Evolutionary conservation across 2,797 vertebrate species (phyloP).

Genomic region (Melanotaenia trifasciata): DNA sequence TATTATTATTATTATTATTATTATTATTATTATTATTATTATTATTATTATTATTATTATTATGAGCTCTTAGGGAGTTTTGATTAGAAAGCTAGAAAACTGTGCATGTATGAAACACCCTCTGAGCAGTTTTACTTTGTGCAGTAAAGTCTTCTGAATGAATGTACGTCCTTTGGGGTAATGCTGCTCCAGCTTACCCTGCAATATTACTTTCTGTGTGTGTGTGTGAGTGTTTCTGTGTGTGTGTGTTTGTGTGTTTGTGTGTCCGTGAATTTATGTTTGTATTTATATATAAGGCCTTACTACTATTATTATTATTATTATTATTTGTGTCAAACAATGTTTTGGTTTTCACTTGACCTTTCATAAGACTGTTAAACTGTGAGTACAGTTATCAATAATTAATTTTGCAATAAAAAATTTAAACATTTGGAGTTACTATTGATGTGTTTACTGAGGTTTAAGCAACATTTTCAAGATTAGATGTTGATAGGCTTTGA

Average conservation of each 20-base stretch:
- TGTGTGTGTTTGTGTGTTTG: background rate
- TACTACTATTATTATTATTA: conserved; percentile 34
- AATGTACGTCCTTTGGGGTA: conserved; percentile 65
- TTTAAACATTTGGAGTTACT: conserved; percentile 53
- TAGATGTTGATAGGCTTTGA: background rate
- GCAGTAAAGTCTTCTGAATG: conserved; percentile 68
- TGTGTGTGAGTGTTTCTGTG: background rate
- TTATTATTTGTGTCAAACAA: background rate
- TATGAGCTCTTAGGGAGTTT: background rate
- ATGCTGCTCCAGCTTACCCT: conserved; percentile 34
- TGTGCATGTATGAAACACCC: conserved; percentile 43
- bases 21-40: conserved; percentile 21
- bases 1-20: conserved; percentile 42
- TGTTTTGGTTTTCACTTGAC: conserved; percentile 47
- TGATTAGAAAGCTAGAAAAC: background rate
- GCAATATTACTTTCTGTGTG: conserved; percentile 23
- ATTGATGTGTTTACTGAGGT: conserved; percentile 16
- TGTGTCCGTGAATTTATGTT: background rate
- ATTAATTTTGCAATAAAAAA: conserved; percentile 71
- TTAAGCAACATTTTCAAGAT: background rate
- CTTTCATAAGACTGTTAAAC: conserved; percentile 64
- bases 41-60: conserved; percentile 46
- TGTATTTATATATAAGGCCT: conserved; percentile 64
- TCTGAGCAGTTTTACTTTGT: conserved; percentile 47
- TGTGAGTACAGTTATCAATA: conserved; percentile 57